Evolutionary conservation across 2,888 invertebrate genomes (phyloP), one percentile per base, ranked within the genome.

Genomic region (Emmelina monodactyla): DNA sequence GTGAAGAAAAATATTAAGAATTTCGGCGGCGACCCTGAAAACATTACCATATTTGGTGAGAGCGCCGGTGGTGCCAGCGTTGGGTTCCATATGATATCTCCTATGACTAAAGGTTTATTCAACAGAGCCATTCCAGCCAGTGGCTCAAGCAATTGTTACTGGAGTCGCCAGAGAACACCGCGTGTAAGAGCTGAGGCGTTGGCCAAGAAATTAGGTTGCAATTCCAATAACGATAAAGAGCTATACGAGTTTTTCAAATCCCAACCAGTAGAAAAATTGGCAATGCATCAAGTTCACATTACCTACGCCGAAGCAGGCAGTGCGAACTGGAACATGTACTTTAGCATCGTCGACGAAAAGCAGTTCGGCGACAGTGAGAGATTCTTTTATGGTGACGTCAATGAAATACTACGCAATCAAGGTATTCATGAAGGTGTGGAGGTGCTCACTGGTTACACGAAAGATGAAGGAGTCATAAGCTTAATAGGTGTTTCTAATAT

Each of bases 391-490:
- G 55, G 55, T 9, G 43, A 55, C 33, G 16, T 49, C 6, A 39
- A 34, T 7, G 63, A 82, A 25, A 54, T 62, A 22, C 41, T 71
- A 15, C 62, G 68, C 44, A 53, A 65, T 13, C 3, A 29, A 29
- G 83, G 83, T 19, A 62, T 62, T 3, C 60, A 82, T 31, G 47
- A 54, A 35, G 55, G 41, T 9, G 66, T 85, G 1, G 88, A 88
- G 0, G 82, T 88, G 58, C 84, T 91, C 56, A 67, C 84, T 14
- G 91, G 91, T 2, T 58, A 86, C 2, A 89, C 84, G 15, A 79
- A 82, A 1, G 83, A 87, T 32, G 90, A 90, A 62, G 89, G 89
- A 14, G 14, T 46, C 9, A 4, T 51, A 2, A 16, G 25, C 4
- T 30, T 50, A 4, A 36, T 33, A 13, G 13, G 37, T 0, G 37